Evolutionary conservation across 2,797 vertebrate genomes (phyloP).

Genomic region (Tenualosa thibaudeaui): DNA sequence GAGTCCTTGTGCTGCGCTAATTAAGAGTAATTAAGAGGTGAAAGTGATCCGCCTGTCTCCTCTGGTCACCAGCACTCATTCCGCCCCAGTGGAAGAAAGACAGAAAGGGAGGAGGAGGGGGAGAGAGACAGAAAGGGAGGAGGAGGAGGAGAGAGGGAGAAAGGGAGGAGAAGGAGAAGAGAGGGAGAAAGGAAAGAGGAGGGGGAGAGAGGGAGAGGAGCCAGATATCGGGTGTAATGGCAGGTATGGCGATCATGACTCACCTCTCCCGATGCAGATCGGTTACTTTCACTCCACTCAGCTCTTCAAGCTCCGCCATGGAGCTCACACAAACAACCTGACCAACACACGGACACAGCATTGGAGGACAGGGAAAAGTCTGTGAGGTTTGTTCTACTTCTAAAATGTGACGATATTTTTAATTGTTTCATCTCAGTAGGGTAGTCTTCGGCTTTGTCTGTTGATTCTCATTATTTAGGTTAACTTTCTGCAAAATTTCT

Average conservation of each 20-base stretch:
- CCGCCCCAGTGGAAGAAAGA: not conserved
- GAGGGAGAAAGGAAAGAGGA: too few species aligned
- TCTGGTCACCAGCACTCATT: not conserved
- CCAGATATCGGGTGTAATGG: not conserved
- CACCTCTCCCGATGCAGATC: conserved; percentile 97
- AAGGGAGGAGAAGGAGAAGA: too few species aligned
- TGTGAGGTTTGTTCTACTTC: not conserved
- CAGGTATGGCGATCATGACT: conserved; percentile 52
- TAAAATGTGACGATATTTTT: not conserved
- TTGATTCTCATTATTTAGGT: not conserved
- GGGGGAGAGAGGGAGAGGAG: not conserved
- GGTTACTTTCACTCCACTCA: conserved; percentile 82
- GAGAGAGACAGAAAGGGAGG: not conserved
- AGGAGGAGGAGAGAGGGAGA: not conserved
- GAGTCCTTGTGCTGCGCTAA: not conserved
- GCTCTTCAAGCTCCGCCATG: conserved; percentile 85
- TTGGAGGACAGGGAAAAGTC: conserved; percentile 1
- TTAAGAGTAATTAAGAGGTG: conserved; percentile 24
- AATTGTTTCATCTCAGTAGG: too few species aligned
- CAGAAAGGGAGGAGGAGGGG: not conserved
- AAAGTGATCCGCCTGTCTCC: conserved; percentile 3
- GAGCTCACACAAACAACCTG: conserved; percentile 95
- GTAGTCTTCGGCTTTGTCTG: not conserved
- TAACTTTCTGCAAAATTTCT: not conserved
- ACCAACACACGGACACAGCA: conserved; percentile 27